Evolutionary conservation across 64 coral and sea anemone species (phyloP), one percentile per base, ranked within the genome.

Genomic region (Porites australiensis): DNA sequence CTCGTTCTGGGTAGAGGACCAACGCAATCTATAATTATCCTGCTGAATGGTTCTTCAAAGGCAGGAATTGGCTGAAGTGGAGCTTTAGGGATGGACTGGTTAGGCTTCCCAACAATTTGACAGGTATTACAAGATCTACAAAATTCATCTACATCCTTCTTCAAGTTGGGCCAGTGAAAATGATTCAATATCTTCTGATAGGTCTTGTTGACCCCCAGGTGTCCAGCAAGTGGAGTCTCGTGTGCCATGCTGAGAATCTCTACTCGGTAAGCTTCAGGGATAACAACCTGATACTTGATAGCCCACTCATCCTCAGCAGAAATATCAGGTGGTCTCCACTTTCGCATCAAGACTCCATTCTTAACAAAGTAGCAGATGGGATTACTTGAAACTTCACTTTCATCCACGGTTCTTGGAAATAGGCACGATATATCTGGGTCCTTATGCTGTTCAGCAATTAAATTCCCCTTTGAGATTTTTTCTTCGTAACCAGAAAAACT

Each of bases 271-370:
- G 67, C 2, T 49, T 75, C 84, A 3, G 87, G 79, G 11, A 90
- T 47, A 4, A 94, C 87, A 76, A 94, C 58, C 72, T 94, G 93
- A 15, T 69, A 46, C 19, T 89, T 63, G 6, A 94, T 18, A 55
- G 74, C 50, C 92, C 92, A 94, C 70, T 94, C 86, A 63, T 88
- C 86, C 6, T 94, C 86, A 75, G n/a, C 77, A 60, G 75, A 19
- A 74, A 94, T 76, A 19, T 58, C 45, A 8, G 83, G 92, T 23
- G 92, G 92, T 88, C 76, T 80, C 92, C 92, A 94, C 57, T 88
- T 88, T 75, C 82, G 64, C 79, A 82, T 82, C 13, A 88, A 62
- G 48, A 82, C 66, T 46, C 86, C 75, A 46, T 93, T 88, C 50
- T 88, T 82, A n/a, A 45, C 2, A 70, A 72, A 89, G 44, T 63